Evolutionary conservation across 1,140 invertebrate genomes (phyloP), one percentile per base, ranked within the genome.

Genomic region (Saccostrea cuccullata): DNA sequence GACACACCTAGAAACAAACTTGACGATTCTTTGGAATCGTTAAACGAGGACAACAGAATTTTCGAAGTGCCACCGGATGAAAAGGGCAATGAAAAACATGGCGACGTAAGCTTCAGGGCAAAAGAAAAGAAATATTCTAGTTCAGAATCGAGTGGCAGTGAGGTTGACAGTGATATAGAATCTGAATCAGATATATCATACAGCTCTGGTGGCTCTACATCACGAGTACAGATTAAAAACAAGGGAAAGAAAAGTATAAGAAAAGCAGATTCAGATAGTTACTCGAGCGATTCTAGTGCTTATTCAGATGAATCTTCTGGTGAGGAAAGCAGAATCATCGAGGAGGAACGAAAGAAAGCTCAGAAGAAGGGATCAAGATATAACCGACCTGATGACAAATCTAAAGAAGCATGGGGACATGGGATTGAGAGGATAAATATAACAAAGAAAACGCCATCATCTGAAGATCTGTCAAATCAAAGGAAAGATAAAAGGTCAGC

Each of bases 1-100:
- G 92, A 92, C 8, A 91, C 92, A 55, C 92, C 93, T 12, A 87
- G 91, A 60, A 89, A 90, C 47, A 82, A 83, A 20, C 86, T 86
- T 82, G 77, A 87, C 23, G 67, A 55, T 36, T 83, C 85, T 70
- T 20, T 85, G 9, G 15, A 67, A 23, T 83, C 82, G 15, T 77
- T 23, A 55, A 64, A 90, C 82, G 85, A 84, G 82, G 70, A 88
- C 55, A 83, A 70, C 85, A 87, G 55, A 67, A 40, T 82, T 55
- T 83, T 87, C 30, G 84, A 85, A 17, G 86, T 90, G 30, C 85
- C 88, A 11, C 87, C 84, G 15, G 23, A 56, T 64, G 60, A 85
- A 56, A 64, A 77, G 17, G 89, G 89, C 86, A 55, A 64, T 58
- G 60, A 84, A 36, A 90, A 90, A 89, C 55, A 86, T 83, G 89